Base-by-base conservation (phyloP, 1,140 invertebrate genomes). In the Trachymyrmex septentrionalis region DNA sequence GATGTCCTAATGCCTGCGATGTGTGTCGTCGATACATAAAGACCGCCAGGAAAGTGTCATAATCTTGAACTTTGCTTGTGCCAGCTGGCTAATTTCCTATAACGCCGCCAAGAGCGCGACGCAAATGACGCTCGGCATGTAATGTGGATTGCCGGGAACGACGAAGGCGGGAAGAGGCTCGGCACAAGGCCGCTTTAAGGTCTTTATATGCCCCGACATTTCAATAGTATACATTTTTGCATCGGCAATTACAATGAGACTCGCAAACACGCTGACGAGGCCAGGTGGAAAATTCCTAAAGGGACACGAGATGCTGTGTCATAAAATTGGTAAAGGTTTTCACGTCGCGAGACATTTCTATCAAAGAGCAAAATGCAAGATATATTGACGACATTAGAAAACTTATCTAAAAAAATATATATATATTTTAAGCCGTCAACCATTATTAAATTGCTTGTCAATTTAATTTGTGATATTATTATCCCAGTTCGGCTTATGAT, bases 51-150 rank as follows among this genome's bases (percentile, higher is more conserved):
- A 86, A 86, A 86, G 88, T 90, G 88, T 90, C 86, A 90, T 92
- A 93, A 94, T 93, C 91, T 91, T 55, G 66, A 71, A 80, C 89
- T 92, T 87, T 85, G 75, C 84, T 85, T 67, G 30, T 64, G 75
- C 69, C 91, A 92, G 86, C 90, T 92, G 91, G 88, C 88, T 91
- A 93, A 93, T 93, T 93, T 88, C 86, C 88, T 76, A 64, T 30
- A 30, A 30, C 27, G 21, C 30, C 61, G 80, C 76, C 55, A 30
- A 48, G 75, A 59, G 27, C 71, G 50, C 75, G 77, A 53, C 57
- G 85, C 82, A 88, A 86, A 81, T 66, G 89, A 88, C 66, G 87
- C 63, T 63, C 71, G 72, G 30, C 67, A 81, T 50, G 63, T 86
- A 88, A 89, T 63, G 84, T 57, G 86, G 50, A 77, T 64, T 69